Base-by-base conservation (phyloP, 2,113 vertebrate species). In the Quiscalus mexicanus region DNA sequence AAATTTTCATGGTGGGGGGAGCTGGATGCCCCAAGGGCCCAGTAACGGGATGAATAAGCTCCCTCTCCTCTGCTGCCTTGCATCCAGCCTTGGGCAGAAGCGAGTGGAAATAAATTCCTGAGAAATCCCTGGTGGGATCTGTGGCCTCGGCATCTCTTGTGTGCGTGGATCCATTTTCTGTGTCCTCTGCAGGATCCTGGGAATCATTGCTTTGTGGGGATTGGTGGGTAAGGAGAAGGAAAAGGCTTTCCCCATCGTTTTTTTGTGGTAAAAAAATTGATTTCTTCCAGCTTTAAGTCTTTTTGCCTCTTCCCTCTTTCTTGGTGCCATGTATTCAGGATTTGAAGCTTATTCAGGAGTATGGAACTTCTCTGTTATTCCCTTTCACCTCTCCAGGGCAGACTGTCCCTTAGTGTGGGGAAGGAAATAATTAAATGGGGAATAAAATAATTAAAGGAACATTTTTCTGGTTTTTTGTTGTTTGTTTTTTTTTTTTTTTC, bases 1-100 rank as follows among this genome's bases (percentile, higher is more conserved):
- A 97, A 92, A 90, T 93, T 84, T 97, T 90, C 78, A 60, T 79
- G 83, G 91, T 53, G 78, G 84, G 95, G 87, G 88, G 86, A 90
- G 33, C 91, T 41, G 78, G 96, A 2, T 93, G 94, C 92, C 91
- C 69, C 70, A 27, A 73, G 78, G 74, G 90, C 82, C 86, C 80
- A 15, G 94, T 62, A 78, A 96, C 37, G 31, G 84, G 74, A 95
- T 85, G 91, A 89, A 69, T n/a, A 42, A 84, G 41, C 64, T 96
- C 78, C 87, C 39, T 85, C 74, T 73, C 50, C 60, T 60, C 50
- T 53, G 10, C 44, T 73, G 60, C 64, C 69, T 91, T 4, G 0
- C 49, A 86, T 95, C 80, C 78, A 89, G 87, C 84, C 67, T 50
- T 1, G 1, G 81, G 73, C 60, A 62, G 50, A 52, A 91, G 49